Conservation (phyloP, 2,888 invertebrate genomes). For the Oscheius sp. region DNA sequence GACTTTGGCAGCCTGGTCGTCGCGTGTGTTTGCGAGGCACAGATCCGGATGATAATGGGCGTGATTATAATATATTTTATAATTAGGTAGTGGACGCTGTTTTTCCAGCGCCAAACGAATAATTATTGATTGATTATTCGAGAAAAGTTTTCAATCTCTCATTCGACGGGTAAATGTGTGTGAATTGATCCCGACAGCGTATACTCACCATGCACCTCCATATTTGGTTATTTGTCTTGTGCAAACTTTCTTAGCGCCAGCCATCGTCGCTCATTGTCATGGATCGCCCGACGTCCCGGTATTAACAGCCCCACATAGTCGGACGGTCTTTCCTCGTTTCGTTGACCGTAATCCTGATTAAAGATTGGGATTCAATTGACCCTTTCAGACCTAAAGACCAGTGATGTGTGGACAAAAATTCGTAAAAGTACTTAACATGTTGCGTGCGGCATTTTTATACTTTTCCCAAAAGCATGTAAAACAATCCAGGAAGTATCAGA, state of each 20-base stretch:
- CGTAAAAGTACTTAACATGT: too few relatives aligned
- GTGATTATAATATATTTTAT: constrained; percentile 28
- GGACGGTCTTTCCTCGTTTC: neutral
- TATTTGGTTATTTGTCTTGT: constrained; percentile 31
- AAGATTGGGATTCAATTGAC: too few relatives aligned
- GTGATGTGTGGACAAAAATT: too few relatives aligned
- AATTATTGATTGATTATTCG: neutral
- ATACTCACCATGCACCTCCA: constrained; percentile 16
- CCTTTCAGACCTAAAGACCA: too few relatives aligned
- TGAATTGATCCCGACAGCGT: constrained; percentile 11
- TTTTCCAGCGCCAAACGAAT: too few relatives aligned
- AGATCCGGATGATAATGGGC: constrained; percentile 29
- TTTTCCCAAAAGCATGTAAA: too few relatives aligned
- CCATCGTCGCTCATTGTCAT: constrained; percentile 31
- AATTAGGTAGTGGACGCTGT: constrained; percentile 12
- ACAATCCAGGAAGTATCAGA: too few relatives aligned
- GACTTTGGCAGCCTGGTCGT: constrained; percentile 8
- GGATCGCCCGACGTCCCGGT: constrained; percentile 18
- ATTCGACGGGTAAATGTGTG: neutral
- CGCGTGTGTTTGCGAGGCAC: constrained; percentile 8
- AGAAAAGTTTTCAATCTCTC: neutral
- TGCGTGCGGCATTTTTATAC: too few relatives aligned
- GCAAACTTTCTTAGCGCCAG: constrained; percentile 33
- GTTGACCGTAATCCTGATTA: constrained; percentile 15
- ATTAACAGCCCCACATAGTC: constrained; percentile 21